Base-by-base conservation (phyloP, 2,113 vertebrate genomes). In the Origma solitaria region DNA sequence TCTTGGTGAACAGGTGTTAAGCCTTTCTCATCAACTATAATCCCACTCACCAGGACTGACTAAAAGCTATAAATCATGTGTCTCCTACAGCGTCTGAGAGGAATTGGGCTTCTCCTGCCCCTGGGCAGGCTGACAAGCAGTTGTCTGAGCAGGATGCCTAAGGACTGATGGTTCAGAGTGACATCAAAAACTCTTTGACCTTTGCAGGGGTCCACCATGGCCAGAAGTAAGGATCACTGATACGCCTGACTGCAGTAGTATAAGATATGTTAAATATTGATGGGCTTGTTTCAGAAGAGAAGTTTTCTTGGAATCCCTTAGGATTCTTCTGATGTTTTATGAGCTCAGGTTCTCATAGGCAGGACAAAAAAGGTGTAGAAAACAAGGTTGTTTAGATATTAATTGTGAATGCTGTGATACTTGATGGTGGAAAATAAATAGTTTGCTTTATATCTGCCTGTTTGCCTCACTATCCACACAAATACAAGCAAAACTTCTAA, bases 361-460 rank as follows among this genome's bases (percentile, higher is more conserved):
- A 69, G 42, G 15, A n/a, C n/a, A 24, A 53, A 56, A 81, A 66
- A 49, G 30, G 38, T 2, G 16, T 47, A 64, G 33, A 84, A 82
- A 82, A 60, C 53, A 88, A 85, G 27, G 38, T 70, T 90, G 91
- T 92, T 95, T 86, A 90, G 79, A 76, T 83, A 91, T 91, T 92
- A 92, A 91, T 90, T 80, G 35, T 54, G 92, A 80, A 85, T 86
- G 47, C 27, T 70, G 31, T 22, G 33, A 54, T 70, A 77, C 42
- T 66, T 91, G 50, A 91, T 47, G 81, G 66, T 77, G 89, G 65
- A 79, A 91, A 85, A 90, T 70, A 93, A 88, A 83, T 69, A 85
- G 66, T 87, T 95, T 92, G 64, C 69, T 94, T 92, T 95, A 50
- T 79, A 53, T 79, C 20, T 82, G 77, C 73, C 77, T 89, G 49